These are phyloP conservation scores for Denticeps clupeoides DNA, from an alignment of 2,797 vertebrate species.

Conservation along the genomic window DNA sequence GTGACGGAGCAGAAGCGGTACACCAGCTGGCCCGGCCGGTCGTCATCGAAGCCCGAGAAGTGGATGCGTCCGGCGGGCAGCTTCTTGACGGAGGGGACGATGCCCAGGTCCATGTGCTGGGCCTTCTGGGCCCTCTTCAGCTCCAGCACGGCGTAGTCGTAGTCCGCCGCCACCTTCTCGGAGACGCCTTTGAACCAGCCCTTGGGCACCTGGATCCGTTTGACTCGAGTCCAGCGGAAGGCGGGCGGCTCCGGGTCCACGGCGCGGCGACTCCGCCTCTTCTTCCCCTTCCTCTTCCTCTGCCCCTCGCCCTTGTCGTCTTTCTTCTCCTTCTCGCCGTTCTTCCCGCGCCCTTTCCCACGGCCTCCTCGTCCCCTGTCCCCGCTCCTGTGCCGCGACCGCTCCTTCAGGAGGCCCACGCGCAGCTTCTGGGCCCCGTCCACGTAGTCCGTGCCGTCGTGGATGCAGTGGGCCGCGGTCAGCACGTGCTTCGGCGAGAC, in stretches of 20 bases:
- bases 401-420: conserved; percentile 78
- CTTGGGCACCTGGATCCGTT: conserved; percentile 81
- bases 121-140: conserved; percentile 80
- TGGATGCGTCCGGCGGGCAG: conserved; percentile 85
- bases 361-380: conserved; percentile 46
- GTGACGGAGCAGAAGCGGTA: conserved; percentile 93
- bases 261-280: conserved; percentile 42
- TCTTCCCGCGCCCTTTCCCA: conserved; percentile 38
- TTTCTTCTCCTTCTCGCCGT: conserved; percentile 39
- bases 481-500: conserved; percentile 83
- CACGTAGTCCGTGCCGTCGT: conserved; percentile 81
- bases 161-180: conserved; percentile 69
- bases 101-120: conserved; percentile 85
- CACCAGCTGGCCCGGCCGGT: conserved; percentile 77
- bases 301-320: conserved; percentile 31
- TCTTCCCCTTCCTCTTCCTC: conserved; percentile 42
- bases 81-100: conserved; percentile 74
- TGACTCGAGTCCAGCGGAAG: conserved; percentile 90
- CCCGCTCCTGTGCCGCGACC: conserved; percentile 60
- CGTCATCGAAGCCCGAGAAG: conserved; percentile 90
- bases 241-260: conserved; percentile 55
- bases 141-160: conserved; percentile 88
- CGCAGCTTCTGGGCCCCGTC: conserved; percentile 75
- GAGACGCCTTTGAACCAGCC: conserved; percentile 80
- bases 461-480: conserved; percentile 91